Evolutionary conservation across 1,140 invertebrate species (phyloP).

Genomic region (Drosophila ananassae): DNA sequence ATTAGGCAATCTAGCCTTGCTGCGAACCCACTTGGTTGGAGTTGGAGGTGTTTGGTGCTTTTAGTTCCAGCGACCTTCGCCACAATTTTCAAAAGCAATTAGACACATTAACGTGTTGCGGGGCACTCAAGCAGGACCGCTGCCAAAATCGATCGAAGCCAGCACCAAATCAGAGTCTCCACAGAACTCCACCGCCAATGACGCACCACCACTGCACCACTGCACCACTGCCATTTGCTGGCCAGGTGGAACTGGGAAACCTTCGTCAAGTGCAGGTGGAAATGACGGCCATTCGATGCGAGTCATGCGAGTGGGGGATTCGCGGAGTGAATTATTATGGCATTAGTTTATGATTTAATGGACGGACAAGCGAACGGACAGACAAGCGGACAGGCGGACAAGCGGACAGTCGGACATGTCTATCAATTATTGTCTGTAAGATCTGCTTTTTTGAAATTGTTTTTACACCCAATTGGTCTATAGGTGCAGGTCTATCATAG

Average conservation of each 20-base stretch:
- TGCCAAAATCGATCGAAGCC: constrained; percentile 32
- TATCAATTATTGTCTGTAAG: neutral
- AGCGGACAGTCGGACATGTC: too few species aligned
- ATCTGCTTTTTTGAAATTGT: neutral
- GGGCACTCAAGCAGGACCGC: constrained; percentile 74
- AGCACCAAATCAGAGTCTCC: neutral
- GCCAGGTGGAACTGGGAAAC: constrained; percentile 21
- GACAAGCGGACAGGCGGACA: neutral
- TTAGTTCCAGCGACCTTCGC: constrained; percentile 58
- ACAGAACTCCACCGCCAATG: constrained; percentile 23
- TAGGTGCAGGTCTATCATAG: too few species aligned
- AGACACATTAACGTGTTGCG: constrained; percentile 39
- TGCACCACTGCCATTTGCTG: constrained; percentile 5
- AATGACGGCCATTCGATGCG: constrained; percentile 14
- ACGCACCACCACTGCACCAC: constrained; percentile 7
- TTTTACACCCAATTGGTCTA: too few species aligned
- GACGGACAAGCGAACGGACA: neutral
- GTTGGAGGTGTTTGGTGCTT: constrained; percentile 50
- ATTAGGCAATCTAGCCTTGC: constrained; percentile 60
- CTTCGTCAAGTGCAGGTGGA: constrained; percentile 52
- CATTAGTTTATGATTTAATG: neutral
- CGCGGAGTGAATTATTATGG: neutral
- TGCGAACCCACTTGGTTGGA: neutral
- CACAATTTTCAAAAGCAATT: constrained; percentile 69
- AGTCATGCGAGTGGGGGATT: constrained; percentile 18